Conservation (phyloP, 2,113 vertebrate genomes). For the Corythoichthys haematopterus region DNA sequence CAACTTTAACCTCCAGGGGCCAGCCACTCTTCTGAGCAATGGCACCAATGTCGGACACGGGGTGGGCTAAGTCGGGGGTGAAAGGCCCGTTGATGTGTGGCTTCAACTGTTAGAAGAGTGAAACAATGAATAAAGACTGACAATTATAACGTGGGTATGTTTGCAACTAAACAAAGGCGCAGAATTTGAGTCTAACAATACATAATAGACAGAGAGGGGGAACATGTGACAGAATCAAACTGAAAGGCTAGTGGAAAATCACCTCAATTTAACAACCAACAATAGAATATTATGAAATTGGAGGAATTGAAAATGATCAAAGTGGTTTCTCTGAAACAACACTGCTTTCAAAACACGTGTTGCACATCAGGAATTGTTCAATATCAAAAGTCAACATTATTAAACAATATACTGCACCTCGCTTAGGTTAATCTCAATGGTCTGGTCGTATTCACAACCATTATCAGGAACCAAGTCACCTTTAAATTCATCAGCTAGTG, state of each 20-base stretch:
- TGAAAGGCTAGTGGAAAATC: not conserved
- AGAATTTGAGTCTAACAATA: not conserved
- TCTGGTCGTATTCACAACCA: slow-evolving; percentile 87
- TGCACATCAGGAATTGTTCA: too few relatives aligned
- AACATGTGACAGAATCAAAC: not conserved
- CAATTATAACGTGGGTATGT: not conserved
- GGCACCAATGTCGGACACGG: slow-evolving; percentile 82
- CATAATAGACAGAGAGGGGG: not conserved
- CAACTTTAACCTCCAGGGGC: slow-evolving; percentile 94
- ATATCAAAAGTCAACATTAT: not conserved
- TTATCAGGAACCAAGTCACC: slow-evolving; percentile 84
- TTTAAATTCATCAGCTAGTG: slow-evolving; percentile 79
- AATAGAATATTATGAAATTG: not conserved
- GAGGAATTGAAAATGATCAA: not conserved
- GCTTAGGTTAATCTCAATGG: slow-evolving; percentile 89
- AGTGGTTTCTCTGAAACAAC: not conserved
- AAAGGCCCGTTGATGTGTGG: slow-evolving; percentile 97
- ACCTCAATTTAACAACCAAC: not conserved
- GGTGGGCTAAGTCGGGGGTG: slow-evolving; percentile 91
- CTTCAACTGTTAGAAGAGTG: slow-evolving; percentile 76
- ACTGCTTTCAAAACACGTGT: too few relatives aligned
- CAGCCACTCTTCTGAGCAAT: slow-evolving; percentile 87
- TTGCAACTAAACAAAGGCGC: not conserved
- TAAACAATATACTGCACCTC: slow-evolving; percentile 69
- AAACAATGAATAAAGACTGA: not conserved